Percentiles rank a stretch among this genome's conserved stretches.
Conservation (phyloP, 2,888 invertebrate genomes). For the Drosophila sordidapex region DNA sequence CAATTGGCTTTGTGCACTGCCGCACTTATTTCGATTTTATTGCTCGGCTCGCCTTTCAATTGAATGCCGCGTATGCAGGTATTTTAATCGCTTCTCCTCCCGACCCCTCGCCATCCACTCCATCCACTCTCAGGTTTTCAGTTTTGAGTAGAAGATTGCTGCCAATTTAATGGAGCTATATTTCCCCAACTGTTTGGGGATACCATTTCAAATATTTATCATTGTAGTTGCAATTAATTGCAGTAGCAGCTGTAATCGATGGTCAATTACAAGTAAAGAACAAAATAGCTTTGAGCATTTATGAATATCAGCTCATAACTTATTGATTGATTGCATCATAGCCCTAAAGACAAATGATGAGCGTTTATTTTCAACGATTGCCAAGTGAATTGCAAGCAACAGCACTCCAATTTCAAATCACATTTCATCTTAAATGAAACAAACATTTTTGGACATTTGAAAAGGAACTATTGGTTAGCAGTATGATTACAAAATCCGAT, state of each 20-base stretch:
- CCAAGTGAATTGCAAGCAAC: not conserved
- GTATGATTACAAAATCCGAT: not conserved
- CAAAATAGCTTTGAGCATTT: not conserved
- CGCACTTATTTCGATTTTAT: conserved; percentile 48
- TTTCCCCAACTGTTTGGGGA: conserved; percentile 1
- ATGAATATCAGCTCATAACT: not conserved
- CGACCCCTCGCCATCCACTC: not conserved
- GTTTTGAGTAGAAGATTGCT: not conserved
- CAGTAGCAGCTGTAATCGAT: conserved; percentile 10
- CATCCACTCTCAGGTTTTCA: not conserved
- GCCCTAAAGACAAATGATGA: not conserved
- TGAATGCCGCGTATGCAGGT: conserved; percentile 27
- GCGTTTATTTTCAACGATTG: not conserved
- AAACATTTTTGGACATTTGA: not conserved
- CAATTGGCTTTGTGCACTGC: conserved; percentile 56
- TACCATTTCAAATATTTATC: conserved; percentile 7
- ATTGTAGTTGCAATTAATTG: conserved; percentile 10
- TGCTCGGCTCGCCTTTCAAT: conserved; percentile 49
- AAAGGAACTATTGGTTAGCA: not conserved
- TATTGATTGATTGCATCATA: not conserved
- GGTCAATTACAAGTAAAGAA: not conserved
- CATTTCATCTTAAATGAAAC: not conserved
- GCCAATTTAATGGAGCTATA: conserved; percentile 4
- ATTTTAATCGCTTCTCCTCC: conserved; percentile 12
- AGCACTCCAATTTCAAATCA: not conserved